phyloP scores from a whole-genome alignment of 2,888 invertebrate genomes.

The Epistrophe grossulariae region DNA sequence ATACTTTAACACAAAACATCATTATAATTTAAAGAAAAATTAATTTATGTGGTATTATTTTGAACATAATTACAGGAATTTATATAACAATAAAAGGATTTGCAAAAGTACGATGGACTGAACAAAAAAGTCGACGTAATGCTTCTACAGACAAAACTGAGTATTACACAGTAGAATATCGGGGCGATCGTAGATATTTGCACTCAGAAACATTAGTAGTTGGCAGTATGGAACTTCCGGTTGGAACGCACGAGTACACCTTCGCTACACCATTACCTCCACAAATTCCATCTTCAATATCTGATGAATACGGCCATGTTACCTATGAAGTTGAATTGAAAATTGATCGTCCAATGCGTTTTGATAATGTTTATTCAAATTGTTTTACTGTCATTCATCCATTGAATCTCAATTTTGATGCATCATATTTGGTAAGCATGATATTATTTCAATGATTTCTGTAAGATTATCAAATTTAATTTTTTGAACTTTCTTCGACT shows the following conservation, averaged over 20 bases:
- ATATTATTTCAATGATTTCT: background rate
- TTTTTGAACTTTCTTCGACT: background rate
- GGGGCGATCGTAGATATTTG: slow-evolving; percentile 74
- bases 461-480: background rate
- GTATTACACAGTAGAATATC: slow-evolving; percentile 62
- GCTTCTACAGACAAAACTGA: slow-evolving; percentile 54
- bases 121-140: slow-evolving; percentile 68
- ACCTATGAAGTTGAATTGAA: slow-evolving; percentile 61
- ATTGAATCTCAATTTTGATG: slow-evolving; percentile 57
- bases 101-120: slow-evolving; percentile 77
- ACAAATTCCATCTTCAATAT: slow-evolving; percentile 77
- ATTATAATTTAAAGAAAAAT: too few species aligned
- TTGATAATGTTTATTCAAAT: slow-evolving; percentile 49
- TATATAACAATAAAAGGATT: slow-evolving; percentile 77
- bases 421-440: slow-evolving; percentile 43
- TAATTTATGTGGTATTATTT: too few species aligned
- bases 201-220: slow-evolving; percentile 63
- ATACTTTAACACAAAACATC: too few species aligned
- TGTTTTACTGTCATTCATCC: slow-evolving; percentile 59
- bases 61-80: slow-evolving; percentile 60
- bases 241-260: slow-evolving; percentile 77
- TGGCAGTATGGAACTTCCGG: slow-evolving; percentile 61
- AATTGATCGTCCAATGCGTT: slow-evolving; percentile 55
- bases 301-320: slow-evolving; percentile 55
- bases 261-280: slow-evolving; percentile 77